These are phyloP conservation scores for Marcusenius ussheri DNA, from an alignment of 2,113 vertebrate genomes.

Conservation along the genomic window DNA sequence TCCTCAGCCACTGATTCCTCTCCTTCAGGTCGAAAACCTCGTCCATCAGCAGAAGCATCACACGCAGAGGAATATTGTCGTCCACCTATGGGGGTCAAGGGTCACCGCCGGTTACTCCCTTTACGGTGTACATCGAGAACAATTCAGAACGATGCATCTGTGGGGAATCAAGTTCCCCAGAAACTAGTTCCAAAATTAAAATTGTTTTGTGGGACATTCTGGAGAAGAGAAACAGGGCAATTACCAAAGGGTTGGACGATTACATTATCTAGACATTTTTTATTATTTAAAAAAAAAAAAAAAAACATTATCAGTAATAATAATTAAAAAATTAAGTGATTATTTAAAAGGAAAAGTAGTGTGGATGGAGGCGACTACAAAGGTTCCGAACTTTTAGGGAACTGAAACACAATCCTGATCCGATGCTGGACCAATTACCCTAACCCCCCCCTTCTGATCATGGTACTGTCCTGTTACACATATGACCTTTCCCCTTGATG, in stretches of 20 bases:
- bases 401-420: neutral
- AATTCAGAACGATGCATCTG: neutral
- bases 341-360: neutral
- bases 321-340: neutral
- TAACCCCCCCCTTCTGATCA: neutral
- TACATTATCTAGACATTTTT: too few species aligned
- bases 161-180: neutral
- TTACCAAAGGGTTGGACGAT: too few species aligned
- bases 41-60: conserved; percentile 97
- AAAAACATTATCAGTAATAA: neutral
- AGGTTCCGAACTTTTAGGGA: neutral
- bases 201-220: neutral
- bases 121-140: neutral
- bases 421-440: neutral
- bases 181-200: neutral
- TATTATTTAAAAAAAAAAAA: neutral
- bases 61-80: conserved; percentile 91
- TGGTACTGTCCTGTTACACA: neutral
- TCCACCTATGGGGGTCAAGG: conserved; percentile 69
- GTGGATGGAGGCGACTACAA: neutral
- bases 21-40: conserved; percentile 98
- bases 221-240: conserved; percentile 3
- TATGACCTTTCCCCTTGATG: neutral
- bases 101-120: neutral
- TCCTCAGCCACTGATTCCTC: conserved; percentile 95